Base-by-base conservation (phyloP, 2,113 vertebrate genomes). In the Pelobates fuscus region DNA sequence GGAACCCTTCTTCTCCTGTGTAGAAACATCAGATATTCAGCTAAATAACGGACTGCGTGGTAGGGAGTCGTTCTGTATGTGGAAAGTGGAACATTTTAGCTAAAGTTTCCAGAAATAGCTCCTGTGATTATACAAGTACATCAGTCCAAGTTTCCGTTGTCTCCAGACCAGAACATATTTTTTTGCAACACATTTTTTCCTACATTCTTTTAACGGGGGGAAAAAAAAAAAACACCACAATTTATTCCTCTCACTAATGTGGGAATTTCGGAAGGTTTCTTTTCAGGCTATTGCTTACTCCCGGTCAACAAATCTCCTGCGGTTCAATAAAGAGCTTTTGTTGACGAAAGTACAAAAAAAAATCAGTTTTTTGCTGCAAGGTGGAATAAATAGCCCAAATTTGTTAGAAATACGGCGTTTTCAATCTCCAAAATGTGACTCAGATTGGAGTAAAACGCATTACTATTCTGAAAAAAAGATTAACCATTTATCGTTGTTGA, bases 81-180 rank as follows among this genome's bases (percentile, higher is more conserved):
- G 57, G 25, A 60, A 27, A 60, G 25, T 5, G 25, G 57, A 60
- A 60, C 57, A 60, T 26, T 60, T 5, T 23, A 60, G 23, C 23
- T 27, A 17, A 11, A 26, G 2, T 2, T 27, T 49, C 25, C 70
- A 52, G 27, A 72, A 72, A 72, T 72, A 72, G 70, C 59, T 64
- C 37, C 23, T 65, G 62, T 37, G 59, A 64, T 64, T 63, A 61
- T 46, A 61, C 21, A 71, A 49, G 7, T 60, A 37, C 58, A 18
- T 14, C 41, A 25, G 59, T 43, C 70, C 70, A 72, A 72, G 60
- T 72, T 72, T 72, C 70, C 60, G 54, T 58, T 72, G 59, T 72
- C 61, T 72, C 44, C 26, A 64, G 59, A 72, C 59, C 52, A 37
- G 52, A 54, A 54, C 70, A 62, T 62, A 10, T 25, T 71, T 62